A percentile compares a stretch with the other conserved stretches of the same genome.
Conservation (phyloP, 1,140 invertebrate genomes). For the Macrobrachium nipponense region DNA sequence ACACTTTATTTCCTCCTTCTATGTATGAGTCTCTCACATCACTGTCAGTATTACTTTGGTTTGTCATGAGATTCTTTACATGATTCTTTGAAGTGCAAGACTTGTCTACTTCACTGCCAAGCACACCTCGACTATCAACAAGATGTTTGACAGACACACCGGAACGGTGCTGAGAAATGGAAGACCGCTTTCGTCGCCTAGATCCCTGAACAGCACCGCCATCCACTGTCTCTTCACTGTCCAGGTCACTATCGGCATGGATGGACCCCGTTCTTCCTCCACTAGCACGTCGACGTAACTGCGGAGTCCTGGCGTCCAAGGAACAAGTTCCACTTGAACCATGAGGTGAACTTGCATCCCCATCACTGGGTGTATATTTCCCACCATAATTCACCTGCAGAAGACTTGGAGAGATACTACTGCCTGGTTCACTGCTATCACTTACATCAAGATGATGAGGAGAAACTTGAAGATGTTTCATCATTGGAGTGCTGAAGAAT, state of each 20-base stretch:
- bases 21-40: no score
- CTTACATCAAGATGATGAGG: slow-evolving; percentile 17
- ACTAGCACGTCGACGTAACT: slow-evolving; percentile 19
- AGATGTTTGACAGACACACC: slow-evolving; percentile 35
- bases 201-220: background rate
- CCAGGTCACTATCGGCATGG: slow-evolving; percentile 42
- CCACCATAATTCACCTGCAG: slow-evolving; percentile 47
- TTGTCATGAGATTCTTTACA: background rate
- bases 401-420: slow-evolving; percentile 43
- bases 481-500: background rate
- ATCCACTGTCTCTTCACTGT: slow-evolving; percentile 46
- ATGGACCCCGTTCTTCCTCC: background rate
- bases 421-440: slow-evolving; percentile 32
- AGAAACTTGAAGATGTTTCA: background rate
- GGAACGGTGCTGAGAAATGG: slow-evolving; percentile 6
- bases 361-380: slow-evolving; percentile 20
- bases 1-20: no score
- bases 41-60: no score
- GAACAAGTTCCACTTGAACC: background rate
- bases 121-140: slow-evolving; percentile 37
- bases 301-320: slow-evolving; percentile 27
- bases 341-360: background rate
- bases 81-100: background rate
- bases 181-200: slow-evolving; percentile 15
- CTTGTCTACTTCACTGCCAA: background rate